Base-by-base conservation (phyloP, 2,113 vertebrate genomes). In the Anthoscopus minutus region DNA sequence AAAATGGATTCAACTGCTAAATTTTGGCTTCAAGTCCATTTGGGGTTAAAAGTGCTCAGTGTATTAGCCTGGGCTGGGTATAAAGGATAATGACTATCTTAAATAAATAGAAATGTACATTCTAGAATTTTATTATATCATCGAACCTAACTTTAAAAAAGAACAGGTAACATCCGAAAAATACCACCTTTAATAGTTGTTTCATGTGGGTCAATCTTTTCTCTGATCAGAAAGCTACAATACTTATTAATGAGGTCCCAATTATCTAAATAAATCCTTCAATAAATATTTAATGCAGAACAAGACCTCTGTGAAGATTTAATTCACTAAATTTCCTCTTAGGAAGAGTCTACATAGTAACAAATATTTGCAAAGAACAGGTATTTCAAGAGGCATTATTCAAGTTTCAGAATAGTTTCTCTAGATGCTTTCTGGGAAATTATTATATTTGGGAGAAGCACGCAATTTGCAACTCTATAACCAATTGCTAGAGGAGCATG, bases 371-470 rank as follows among this genome's bases (percentile, higher is more conserved):
- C 50, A 81, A 88, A 72, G 18, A 95, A 78, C 67, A 79, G 94
- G 57, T 94, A 94, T 73, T 90, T 82, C 10, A 15, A 93, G 42
- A 72, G 4, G 35, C 61, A 96, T 96, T 95, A 96, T 83, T 96
- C 51, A 71, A 95, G 94, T 95, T 97, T 93, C 71, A 93, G 71
- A 95, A 62, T 94, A 71, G 89, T 96, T 97, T 95, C 76, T 97
- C 54, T 53, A 73, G 67, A 89, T 11, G 31, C 33, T 93, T 97
- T 92, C 94, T 97, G 80, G 51, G 61, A 97, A 95, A 94, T 95
- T 94, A 70, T 60, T 96, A 44, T 89, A 87, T 77, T 91, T 94
- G 90, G 58, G 79, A 94, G 88, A 93, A 97, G 64, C 48, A 94
- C 62, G 54, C 65, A 95, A 89, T 96, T 71, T 86, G 58, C 72